Evolutionary conservation across 2,888 invertebrate species (phyloP), one percentile per base, ranked within the genome.

Genomic region (Polia nebulosa): DNA sequence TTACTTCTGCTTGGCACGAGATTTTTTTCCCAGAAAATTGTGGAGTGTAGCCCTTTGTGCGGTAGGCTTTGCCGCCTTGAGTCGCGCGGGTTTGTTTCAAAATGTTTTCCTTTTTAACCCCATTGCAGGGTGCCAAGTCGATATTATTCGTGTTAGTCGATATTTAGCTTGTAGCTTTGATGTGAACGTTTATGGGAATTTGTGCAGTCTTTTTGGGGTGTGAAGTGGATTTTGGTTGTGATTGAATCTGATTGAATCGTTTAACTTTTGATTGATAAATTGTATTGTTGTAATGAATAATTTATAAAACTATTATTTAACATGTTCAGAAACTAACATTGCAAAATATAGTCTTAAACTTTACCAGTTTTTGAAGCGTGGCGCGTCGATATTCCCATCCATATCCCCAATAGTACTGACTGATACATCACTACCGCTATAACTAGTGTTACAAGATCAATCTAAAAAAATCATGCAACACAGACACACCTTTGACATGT

Each of bases 11-110:
- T 90, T 89, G 89, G 86, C 89, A 88, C 85, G 78, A 88, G 88
- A 89, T 90, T 93, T 91, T 88, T 89, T 92, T 90, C 91, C 89
- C 89, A 91, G 91, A 92, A 93, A 91, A 92, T 91, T 91, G 91
- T 93, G 88, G 91, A 92, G 91, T 90, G 88, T 87, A 74, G 82
- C 82, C 84, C 92, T 95, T 95, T 95, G 94, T 93, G 86, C 75
- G 65, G 55, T 57, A 62, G 85, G 85, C 83, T 88, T 89, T 89
- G 89, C 91, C 90, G 91, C 90, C 91, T 92, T 90, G 84, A 87
- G 89, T 85, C 85, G 84, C 76, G 85, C 60, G 78, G 82, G 86
- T 86, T 88, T 89, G 88, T 89, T 87, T 75, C 72, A 76, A 80
- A 80, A 81, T 84, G 82, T 85, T 86, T 87, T 83, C 67, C 76